These are phyloP conservation scores for Scalopus aquaticus DNA, from an alignment of 2,113 vertebrate species.

Conservation along the genomic window DNA sequence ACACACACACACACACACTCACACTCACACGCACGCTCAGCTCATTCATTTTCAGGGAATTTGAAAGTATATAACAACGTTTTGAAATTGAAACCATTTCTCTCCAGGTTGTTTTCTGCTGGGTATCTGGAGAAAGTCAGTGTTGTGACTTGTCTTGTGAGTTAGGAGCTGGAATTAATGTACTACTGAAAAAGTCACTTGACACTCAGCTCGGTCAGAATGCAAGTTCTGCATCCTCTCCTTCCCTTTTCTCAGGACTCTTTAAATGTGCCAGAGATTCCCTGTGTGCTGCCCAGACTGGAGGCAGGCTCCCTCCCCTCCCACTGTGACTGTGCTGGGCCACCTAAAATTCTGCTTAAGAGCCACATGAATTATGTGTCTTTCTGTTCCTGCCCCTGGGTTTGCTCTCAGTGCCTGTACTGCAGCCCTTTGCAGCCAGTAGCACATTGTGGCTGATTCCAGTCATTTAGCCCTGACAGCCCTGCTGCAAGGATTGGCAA, in stretches of 20 bases:
- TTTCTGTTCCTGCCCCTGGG: background rate
- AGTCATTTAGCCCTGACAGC: background rate
- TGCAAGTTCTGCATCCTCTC: background rate
- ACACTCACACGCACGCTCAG: background rate
- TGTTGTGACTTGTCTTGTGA: conserved; percentile 16
- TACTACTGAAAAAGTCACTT: conserved; percentile 11
- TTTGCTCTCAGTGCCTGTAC: background rate
- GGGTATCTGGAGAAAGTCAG: background rate
- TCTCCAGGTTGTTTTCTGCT: background rate
- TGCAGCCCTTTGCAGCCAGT: background rate
- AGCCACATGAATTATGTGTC: background rate
- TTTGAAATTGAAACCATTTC: conserved; percentile 19
- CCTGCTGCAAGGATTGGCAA: background rate
- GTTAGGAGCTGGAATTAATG: background rate
- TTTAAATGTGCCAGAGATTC: background rate
- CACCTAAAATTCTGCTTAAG: background rate
- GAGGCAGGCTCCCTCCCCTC: background rate
- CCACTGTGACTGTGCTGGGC: no score
- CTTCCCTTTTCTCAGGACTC: background rate
- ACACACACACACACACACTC: no score
- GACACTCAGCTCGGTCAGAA: background rate
- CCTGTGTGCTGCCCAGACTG: background rate
- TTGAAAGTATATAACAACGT: background rate
- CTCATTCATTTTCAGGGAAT: conserved; percentile 65
- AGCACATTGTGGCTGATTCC: background rate